Evolutionary conservation across 92 coral and sea anemone genomes (phyloP).

Genomic region (Epizoanthus fatuus): DNA sequence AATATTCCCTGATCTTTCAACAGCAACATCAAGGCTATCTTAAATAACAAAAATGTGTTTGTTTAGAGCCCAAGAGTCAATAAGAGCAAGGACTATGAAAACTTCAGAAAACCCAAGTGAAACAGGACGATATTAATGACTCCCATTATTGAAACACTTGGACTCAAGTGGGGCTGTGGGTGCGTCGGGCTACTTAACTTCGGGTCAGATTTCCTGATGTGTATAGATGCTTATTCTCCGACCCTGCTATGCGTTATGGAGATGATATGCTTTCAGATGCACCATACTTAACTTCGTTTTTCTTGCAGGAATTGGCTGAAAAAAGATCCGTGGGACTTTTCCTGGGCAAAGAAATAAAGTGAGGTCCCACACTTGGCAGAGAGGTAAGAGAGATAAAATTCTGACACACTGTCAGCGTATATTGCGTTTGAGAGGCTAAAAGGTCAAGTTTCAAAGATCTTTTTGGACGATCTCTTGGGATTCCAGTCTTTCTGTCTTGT

Average conservation of each 20-base stretch:
- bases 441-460: background rate
- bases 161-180: constrained; percentile 10
- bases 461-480: constrained; percentile 18
- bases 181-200: background rate
- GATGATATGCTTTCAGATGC: background rate
- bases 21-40: background rate
- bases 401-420: background rate
- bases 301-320: too few species aligned
- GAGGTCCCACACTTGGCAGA: too few species aligned
- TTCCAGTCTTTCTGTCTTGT: background rate
- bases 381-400: too few species aligned
- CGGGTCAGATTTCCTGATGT: background rate
- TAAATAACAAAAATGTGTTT: constrained; percentile 6
- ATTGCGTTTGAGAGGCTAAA: background rate
- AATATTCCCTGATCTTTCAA: background rate
- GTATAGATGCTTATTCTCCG: background rate
- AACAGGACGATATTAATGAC: background rate
- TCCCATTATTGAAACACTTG: constrained; percentile 3
- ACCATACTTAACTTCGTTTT: background rate
- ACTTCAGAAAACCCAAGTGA: too few species aligned
- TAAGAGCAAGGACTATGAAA: background rate
- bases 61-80: background rate
- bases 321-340: too few species aligned
- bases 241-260: background rate
- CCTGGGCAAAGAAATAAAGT: too few species aligned